Evolutionary conservation across 1,140 invertebrate species (phyloP), one percentile per base, ranked within the genome.

Genomic region (Himalopsyche phryganea): DNA sequence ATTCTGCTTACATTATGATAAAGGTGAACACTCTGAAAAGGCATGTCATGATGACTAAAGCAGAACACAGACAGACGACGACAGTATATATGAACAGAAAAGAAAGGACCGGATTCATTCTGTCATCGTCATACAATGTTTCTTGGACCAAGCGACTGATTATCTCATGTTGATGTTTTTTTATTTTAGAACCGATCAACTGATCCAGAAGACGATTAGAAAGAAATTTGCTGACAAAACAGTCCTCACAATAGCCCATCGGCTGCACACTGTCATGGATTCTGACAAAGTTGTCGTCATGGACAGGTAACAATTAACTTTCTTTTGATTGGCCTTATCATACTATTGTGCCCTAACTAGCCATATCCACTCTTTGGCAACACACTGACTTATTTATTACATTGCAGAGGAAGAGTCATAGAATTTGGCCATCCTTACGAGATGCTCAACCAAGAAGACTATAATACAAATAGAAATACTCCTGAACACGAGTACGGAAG

Each of bases 211-310:
- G 74, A 91, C 83, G 15, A 83, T 83, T 63, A 83, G 84, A 35
- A 81, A 77, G 23, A 83, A 85, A 62, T 92, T 92, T 72, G 71
- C 72, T 0, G 69, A 84, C 50, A 87, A 85, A 54, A 93, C 91
- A 0, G 86, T 93, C 9, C 73, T 94, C 6, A 92, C 90, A 1
- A 91, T 93, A 63, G 90, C 91, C 10, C 90, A 93, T 75, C 77
- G 90, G 32, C 72, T 92, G 7, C 85, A 90, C 65, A 92, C 89
- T 0, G 88, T 94, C 36, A 86, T 94, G 82, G 88, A 93, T 67
- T 87, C 82, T 60, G 85, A 87, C 66, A 78, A 81, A 53, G 81
- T 92, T 57, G 75, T 92, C 66, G 87, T 90, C 0, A 83, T 92
- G 80, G 83, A 88, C 65, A 75, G 75, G 74, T 74, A 13, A 50